Percentiles rank a stretch among this genome's conserved stretches.
Conservation (phyloP, 2,888 invertebrate genomes). For the Caenorhabditis sulstoni region DNA sequence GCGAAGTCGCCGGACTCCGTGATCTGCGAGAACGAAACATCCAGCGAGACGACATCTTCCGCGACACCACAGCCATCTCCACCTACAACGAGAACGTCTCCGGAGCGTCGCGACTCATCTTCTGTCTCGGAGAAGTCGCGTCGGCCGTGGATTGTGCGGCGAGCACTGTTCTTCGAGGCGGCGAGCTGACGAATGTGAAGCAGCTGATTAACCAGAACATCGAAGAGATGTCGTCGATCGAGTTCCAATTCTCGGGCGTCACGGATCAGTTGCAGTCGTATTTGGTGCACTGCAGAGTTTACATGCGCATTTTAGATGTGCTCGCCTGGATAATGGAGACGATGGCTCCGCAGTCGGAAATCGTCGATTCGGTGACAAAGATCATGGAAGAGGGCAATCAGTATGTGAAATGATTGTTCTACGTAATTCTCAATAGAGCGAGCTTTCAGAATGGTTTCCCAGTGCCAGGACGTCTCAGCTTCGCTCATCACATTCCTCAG, state of each 20-base stretch:
- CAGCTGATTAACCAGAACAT: slow-evolving; percentile 17
- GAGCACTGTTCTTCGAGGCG: slow-evolving; percentile 53
- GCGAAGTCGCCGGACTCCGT: slow-evolving; percentile 17
- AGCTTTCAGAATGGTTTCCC: background rate
- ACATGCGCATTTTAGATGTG: slow-evolving; percentile 40
- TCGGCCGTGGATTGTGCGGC: slow-evolving; percentile 47
- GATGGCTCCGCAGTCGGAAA: slow-evolving; percentile 18
- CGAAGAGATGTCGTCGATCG: slow-evolving; percentile 41
- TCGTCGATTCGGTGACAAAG: background rate
- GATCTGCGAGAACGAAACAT: slow-evolving; percentile 24
- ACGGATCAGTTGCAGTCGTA: slow-evolving; percentile 26
- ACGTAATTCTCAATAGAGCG: background rate
- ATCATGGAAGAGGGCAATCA: slow-evolving; percentile 6
- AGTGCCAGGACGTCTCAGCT: background rate
- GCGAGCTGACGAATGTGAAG: slow-evolving; percentile 44
- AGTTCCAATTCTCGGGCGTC: slow-evolving; percentile 49
- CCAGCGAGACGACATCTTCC: slow-evolving; percentile 50
- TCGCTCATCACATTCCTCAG: background rate
- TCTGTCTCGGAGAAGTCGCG: slow-evolving; percentile 50
- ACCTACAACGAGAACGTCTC: slow-evolving; percentile 63
- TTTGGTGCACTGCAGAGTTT: slow-evolving; percentile 41
- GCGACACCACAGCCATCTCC: slow-evolving; percentile 62
- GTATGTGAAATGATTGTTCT: background rate
- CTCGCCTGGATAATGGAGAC: slow-evolving; percentile 32
- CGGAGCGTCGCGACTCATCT: slow-evolving; percentile 67